Conservation (phyloP, 2,113 vertebrate genomes). For the Mesitornis unicolor region DNA sequence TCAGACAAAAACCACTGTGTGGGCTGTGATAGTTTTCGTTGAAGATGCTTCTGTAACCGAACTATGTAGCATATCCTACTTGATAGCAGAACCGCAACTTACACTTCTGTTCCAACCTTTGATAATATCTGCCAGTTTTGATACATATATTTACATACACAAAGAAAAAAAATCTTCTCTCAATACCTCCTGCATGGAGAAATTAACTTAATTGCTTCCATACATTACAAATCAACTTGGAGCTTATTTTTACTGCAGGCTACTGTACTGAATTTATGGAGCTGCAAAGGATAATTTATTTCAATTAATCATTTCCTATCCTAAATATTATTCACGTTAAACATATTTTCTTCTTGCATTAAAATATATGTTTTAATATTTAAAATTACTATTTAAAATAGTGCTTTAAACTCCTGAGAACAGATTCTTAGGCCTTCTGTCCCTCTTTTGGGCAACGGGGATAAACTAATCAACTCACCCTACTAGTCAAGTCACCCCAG, state of each 20-base stretch:
- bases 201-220: constrained; percentile 34
- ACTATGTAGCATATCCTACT: neutral
- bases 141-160: neutral
- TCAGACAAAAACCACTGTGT: neutral
- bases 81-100: neutral
- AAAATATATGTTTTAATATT: constrained; percentile 62
- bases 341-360: constrained; percentile 43
- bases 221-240: constrained; percentile 28
- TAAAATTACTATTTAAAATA: constrained; percentile 43
- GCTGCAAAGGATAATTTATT: constrained; percentile 56
- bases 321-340: constrained; percentile 52
- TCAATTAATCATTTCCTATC: constrained; percentile 59
- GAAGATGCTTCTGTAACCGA: neutral
- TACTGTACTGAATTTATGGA: constrained; percentile 42
- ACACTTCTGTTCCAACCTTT: neutral
- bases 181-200: neutral
- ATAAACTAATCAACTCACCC: neutral
- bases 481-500: neutral
- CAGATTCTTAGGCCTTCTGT: neutral
- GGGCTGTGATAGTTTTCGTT: neutral
- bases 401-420: neutral
- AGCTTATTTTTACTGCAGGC: constrained; percentile 52
- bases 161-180: neutral
- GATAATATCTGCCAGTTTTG: neutral
- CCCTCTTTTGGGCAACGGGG: neutral